These are phyloP conservation scores for Pangasius krempfi DNA, from an alignment of 2,797 vertebrate genomes.

Conservation along the genomic window DNA sequence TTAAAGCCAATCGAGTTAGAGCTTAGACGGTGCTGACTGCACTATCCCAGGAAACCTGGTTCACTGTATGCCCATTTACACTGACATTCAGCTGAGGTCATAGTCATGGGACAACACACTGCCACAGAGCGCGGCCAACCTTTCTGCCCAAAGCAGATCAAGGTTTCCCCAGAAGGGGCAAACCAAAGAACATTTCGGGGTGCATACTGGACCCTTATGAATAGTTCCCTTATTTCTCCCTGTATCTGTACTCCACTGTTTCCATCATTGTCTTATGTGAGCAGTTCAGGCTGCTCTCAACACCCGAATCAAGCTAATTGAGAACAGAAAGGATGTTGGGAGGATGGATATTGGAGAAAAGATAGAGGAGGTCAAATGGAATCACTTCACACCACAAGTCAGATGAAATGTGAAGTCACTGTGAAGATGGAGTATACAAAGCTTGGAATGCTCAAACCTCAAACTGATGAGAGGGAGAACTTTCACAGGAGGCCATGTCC, in stretches of 20 bases:
- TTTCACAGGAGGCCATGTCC: not conserved
- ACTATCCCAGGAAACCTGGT: conserved; percentile 67
- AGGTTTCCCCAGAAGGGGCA: not conserved
- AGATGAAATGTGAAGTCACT: conserved; percentile 6
- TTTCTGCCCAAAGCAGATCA: conserved; percentile 67
- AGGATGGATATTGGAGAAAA: conserved; percentile 51
- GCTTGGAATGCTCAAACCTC: conserved; percentile 13
- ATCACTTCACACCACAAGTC: not conserved
- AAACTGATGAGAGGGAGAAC: conserved; percentile 3
- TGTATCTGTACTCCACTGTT: not conserved
- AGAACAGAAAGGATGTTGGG: not conserved
- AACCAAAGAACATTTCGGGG: not conserved
- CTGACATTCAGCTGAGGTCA: conserved; percentile 71
- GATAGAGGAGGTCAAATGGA: conserved; percentile 27
- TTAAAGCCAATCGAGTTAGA: conserved; percentile 69
- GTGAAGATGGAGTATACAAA: not conserved
- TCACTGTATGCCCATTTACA: conserved; percentile 65
- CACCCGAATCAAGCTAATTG: not conserved
- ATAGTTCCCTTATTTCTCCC: not conserved
- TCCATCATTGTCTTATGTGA: not conserved
- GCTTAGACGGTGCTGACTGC: conserved; percentile 41
- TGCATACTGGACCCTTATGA: not conserved
- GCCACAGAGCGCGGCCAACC: conserved; percentile 54
- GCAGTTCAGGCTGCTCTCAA: not conserved
- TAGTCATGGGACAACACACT: conserved; percentile 65